Percentiles rank a stretch among this genome's conserved stretches.
These are phyloP conservation scores for Gymnoscopelus microlampas DNA, from an alignment of 2,797 vertebrate species.

Conservation along the genomic window DNA sequence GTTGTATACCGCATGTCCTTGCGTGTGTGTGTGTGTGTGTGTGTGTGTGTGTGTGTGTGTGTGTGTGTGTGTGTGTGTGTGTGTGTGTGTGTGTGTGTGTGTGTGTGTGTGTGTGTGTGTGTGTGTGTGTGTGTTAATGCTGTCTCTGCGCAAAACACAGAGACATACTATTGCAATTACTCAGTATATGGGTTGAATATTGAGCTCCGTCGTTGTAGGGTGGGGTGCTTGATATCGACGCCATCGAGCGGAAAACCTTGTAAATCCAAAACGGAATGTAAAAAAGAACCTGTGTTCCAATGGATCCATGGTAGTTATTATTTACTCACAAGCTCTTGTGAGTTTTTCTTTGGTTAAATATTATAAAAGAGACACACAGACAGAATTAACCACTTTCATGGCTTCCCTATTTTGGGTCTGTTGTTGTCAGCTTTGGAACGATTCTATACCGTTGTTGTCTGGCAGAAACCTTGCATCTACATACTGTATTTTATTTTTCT, in stretches of 20 bases:
- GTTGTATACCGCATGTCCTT: not conserved
- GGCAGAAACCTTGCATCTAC: too few species aligned
- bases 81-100: constrained; percentile 24
- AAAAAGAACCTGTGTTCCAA: too few species aligned
- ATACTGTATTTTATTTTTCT: too few species aligned
- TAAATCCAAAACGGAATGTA: too few species aligned
- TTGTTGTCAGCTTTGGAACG: too few species aligned
- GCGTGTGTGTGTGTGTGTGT: constrained; percentile 31
- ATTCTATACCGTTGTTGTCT: too few species aligned
- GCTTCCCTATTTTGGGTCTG: too few species aligned
- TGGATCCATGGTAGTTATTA: too few species aligned
- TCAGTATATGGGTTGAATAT: constrained; percentile 47
- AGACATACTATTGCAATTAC: constrained; percentile 46
- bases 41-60: constrained; percentile 14
- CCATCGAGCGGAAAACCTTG: not conserved
- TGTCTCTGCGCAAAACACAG: constrained; percentile 50
- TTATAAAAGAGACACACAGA: too few species aligned
- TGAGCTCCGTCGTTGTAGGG: constrained; percentile 33
- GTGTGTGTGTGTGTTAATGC: constrained; percentile 2
- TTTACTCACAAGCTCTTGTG: too few species aligned
- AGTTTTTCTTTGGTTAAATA: too few species aligned
- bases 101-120: constrained; percentile 17
- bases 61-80: constrained; percentile 29
- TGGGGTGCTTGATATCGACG: constrained; percentile 34
- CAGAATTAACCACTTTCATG: too few species aligned